These are phyloP conservation scores for Leiothrix lutea DNA, from an alignment of 2,113 vertebrate genomes.

Conservation along the genomic window DNA sequence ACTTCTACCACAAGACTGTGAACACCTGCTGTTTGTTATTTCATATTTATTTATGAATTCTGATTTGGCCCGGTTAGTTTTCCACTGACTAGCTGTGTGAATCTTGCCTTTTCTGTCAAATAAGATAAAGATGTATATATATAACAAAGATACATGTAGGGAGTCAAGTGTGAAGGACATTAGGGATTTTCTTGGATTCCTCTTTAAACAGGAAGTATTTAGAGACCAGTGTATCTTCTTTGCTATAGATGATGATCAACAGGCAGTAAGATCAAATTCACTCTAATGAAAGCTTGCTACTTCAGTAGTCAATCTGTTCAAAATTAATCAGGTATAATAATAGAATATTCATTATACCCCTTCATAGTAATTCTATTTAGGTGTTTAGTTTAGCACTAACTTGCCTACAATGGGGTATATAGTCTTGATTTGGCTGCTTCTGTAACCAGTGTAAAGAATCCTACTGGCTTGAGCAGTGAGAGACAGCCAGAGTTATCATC, in stretches of 20 bases:
- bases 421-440: neutral
- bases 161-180: fast-evolving
- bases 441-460: neutral
- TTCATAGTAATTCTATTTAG: neutral
- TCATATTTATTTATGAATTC: neutral
- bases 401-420: neutral
- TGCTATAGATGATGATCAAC: neutral
- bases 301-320: neutral
- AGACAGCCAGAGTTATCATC: neutral
- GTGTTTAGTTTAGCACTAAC: neutral
- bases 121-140: neutral
- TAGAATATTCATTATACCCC: neutral
- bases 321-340: neutral
- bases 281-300: neutral
- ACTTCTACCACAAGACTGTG: neutral
- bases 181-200: neutral
- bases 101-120: neutral
- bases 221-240: neutral
- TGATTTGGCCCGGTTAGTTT: neutral
- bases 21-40: neutral
- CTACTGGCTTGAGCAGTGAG: neutral
- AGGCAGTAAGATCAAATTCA: neutral
- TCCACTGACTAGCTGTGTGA: neutral
- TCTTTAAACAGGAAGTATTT: neutral
- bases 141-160: neutral